Base-by-base conservation (phyloP, 2,888 invertebrate genomes). In the Sinotaia quadrata region DNA sequence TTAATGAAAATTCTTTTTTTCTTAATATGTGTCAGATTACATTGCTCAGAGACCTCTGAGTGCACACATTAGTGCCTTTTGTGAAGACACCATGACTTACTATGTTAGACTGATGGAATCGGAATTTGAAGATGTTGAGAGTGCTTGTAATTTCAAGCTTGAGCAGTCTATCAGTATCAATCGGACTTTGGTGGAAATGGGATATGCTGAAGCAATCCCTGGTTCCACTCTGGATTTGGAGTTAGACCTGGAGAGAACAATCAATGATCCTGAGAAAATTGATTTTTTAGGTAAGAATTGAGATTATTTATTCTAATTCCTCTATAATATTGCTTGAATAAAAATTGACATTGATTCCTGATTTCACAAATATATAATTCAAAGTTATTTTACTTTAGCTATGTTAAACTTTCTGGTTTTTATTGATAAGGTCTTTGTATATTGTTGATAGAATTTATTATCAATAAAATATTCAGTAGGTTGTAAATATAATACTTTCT, bases 181-280 rank as follows among this genome's bases (percentile, higher is more conserved):
- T n/a, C 73, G 70, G 4, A 72, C 74, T n/a, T 59, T 81, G 61
- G 79, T 77, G 24, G 80, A 79, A 27, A 63, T 81, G 7, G 74
- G 68, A 12, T 73, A 59, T 65, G 73, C 70, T 18, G 67, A 71
- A 60, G 71, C 52, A 31, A 62, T 79, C 10, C 63, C 75, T 7
- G 79, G 80, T 21, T 81, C 82, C 10, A 54, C 71, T 4, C 56
- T 81, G 8, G 81, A 81, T 49, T 74, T 80, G 47, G 75, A 78
- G 15, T 62, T 79, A 12, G 69, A 79, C 41, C 74, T 76, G 66
- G 79, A 80, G 51, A 71, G 72, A 24, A 76, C 78, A 31, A 74
- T 76, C 73, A 54, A 56, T n/a, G 62, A 72, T 33, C 61, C 71
- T 21, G 67, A 62, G 8, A 33, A 34, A 33, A n/a, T 51, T 5